Conservation (phyloP, 2,888 invertebrate genomes). For the Phalangium opilio region DNA sequence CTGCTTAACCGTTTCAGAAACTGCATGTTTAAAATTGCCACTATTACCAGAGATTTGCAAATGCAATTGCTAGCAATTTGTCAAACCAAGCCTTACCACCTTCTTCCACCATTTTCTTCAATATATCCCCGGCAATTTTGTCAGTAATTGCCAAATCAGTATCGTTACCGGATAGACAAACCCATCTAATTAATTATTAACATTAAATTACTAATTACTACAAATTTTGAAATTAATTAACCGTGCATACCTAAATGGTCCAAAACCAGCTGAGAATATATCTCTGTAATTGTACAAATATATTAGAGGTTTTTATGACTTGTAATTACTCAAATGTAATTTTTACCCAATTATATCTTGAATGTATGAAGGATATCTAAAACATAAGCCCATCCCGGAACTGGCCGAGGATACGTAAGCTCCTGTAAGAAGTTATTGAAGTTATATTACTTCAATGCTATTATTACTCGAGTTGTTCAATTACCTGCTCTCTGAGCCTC, state of each 20-base stretch:
- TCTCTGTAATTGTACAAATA: slow-evolving; percentile 30
- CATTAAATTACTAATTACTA: background rate
- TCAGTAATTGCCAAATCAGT: slow-evolving; percentile 40
- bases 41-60: background rate
- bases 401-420: slow-evolving; percentile 34
- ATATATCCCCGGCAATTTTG: slow-evolving; percentile 35
- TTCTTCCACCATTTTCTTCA: slow-evolving; percentile 31
- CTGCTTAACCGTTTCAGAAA: slow-evolving; percentile 27
- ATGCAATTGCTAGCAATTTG: background rate
- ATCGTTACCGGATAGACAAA: slow-evolving; percentile 40
- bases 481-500: slow-evolving; percentile 42
- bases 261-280: slow-evolving; percentile 47
- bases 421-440: slow-evolving; percentile 24
- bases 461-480: too few species aligned
- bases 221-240: background rate
- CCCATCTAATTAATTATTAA: too few species aligned
- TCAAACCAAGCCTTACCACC: slow-evolving; percentile 14
- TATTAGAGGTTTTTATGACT: too few species aligned
- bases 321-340: too few species aligned
- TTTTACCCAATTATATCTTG: slow-evolving; percentile 46
- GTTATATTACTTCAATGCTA: background rate
- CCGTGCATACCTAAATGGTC: slow-evolving; percentile 37
- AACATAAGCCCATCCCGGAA: slow-evolving; percentile 32
- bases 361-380: slow-evolving; percentile 44
- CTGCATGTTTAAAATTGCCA: background rate